Conservation (phyloP, 2,113 vertebrate species). For the Pleuronectes platessa region DNA sequence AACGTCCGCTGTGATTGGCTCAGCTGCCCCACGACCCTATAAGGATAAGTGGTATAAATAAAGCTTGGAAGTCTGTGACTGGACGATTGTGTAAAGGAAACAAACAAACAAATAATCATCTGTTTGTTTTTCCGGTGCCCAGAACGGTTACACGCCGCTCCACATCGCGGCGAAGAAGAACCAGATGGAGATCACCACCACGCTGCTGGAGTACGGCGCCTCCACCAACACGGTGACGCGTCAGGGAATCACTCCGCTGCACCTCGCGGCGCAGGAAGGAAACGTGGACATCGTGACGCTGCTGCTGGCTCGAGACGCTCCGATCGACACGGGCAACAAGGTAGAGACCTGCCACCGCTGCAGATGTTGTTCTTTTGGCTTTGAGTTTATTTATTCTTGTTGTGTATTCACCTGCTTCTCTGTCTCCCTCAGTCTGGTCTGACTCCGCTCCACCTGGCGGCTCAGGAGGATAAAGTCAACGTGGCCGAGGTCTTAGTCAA, state of each 20-base stretch:
- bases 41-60: too few relatives aligned
- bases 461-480: constrained; percentile 96
- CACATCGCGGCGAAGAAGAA: constrained; percentile 99
- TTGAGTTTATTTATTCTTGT: too few relatives aligned
- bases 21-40: too few relatives aligned
- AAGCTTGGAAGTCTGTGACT: too few relatives aligned
- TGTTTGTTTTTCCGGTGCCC: constrained; percentile 2
- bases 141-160: constrained; percentile 97
- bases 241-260: constrained; percentile 94
- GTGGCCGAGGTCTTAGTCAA: constrained; percentile 96
- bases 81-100: too few relatives aligned
- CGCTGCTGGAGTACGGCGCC: constrained; percentile 95
- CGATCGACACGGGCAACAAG: constrained; percentile 93
- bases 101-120: too few relatives aligned
- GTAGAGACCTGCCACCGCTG: constrained; percentile 61
- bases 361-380: too few relatives aligned
- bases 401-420: neutral
- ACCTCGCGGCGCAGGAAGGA: constrained; percentile 95
- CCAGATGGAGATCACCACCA: constrained; percentile 98
- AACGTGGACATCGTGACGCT: constrained; percentile 95
- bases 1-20: too few relatives aligned
- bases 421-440: constrained; percentile 86
- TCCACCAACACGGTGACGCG: constrained; percentile 91
- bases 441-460: constrained; percentile 94
- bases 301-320: constrained; percentile 91